Conservation (phyloP, 1,140 invertebrate genomes). For the Brachionus manjavacas region DNA sequence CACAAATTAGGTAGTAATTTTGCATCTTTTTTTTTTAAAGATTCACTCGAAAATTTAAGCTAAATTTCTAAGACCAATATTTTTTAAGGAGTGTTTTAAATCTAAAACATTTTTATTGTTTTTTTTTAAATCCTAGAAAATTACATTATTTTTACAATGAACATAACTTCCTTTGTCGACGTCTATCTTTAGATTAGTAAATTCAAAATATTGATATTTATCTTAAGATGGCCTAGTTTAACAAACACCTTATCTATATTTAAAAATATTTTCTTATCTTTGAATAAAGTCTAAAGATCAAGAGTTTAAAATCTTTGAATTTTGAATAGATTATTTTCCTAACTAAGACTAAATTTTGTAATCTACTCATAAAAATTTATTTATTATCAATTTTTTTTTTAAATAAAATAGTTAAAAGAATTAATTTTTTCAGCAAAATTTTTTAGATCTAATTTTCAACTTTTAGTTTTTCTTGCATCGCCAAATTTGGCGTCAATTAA, state of each 20-base stretch:
- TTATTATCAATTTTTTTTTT: too few relatives aligned
- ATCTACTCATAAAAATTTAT: too few relatives aligned
- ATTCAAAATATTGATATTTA: neutral
- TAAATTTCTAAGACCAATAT: neutral
- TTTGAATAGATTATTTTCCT: neutral
- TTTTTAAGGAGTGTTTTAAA: neutral
- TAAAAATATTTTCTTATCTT: neutral
- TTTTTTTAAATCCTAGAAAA: neutral
- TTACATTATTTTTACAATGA: neutral
- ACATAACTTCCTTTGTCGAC: neutral
- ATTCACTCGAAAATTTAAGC: neutral
- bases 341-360: too few relatives aligned
- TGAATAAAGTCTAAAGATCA: neutral
- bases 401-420: too few relatives aligned
- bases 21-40: neutral
- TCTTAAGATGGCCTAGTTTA: neutral
- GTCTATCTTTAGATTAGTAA: neutral
- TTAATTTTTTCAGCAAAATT: too few relatives aligned
- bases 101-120: neutral
- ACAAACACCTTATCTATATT: neutral
- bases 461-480: neutral
- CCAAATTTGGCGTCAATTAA: too few relatives aligned
- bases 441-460: neutral
- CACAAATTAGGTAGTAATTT: neutral
- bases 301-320: neutral